Conservation (phyloP, 2,888 invertebrate genomes). For the Prenolepis imparis region DNA sequence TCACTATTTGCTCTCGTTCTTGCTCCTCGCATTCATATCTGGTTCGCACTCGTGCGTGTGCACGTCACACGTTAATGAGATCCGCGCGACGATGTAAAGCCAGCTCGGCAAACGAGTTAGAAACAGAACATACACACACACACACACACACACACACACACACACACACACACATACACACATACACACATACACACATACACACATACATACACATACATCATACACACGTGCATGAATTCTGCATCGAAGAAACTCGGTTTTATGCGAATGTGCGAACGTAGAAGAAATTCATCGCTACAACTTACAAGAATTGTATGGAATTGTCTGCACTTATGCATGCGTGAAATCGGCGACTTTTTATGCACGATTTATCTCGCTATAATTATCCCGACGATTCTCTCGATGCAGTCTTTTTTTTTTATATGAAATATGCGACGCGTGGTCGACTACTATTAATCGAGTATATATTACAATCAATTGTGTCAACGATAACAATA, state of each 20-base stretch:
- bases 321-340: slow-evolving; percentile 8
- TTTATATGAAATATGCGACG: neutral
- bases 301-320: slow-evolving; percentile 14
- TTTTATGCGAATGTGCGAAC: slow-evolving; percentile 37
- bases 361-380: slow-evolving; percentile 38
- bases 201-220: neutral
- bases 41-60: slow-evolving; percentile 43
- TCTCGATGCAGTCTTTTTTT: neutral
- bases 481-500: neutral
- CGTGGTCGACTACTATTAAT: neutral
- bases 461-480: neutral
- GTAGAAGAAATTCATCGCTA: slow-evolving; percentile 32
- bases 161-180: neutral
- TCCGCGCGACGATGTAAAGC: slow-evolving; percentile 40
- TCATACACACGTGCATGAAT: too few species aligned
- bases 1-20: slow-evolving; percentile 43
- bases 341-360: slow-evolving; percentile 24
- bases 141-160: neutral
- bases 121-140: neutral
- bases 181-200: too few species aligned
- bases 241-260: neutral
- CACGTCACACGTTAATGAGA: slow-evolving; percentile 50
- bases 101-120: slow-evolving; percentile 46
- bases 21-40: slow-evolving; percentile 40
- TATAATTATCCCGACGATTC: slow-evolving; percentile 20